Evolutionary conservation across 2,113 vertebrate species (phyloP).

Genomic region (Pomatostomus ruficeps): DNA sequence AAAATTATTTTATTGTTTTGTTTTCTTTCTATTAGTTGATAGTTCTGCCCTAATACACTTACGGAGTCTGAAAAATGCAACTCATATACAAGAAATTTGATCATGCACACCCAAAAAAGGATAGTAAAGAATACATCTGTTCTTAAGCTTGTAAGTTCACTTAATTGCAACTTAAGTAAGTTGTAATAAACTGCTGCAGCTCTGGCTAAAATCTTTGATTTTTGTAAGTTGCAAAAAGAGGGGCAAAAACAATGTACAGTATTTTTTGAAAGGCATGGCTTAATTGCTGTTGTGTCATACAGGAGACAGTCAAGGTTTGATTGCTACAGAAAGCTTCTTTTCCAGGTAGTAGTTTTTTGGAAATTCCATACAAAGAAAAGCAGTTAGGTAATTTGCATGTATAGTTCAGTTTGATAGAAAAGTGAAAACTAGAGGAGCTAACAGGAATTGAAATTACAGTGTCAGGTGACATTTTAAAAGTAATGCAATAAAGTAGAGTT

Average conservation of each 20-base stretch:
- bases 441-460: conserved; percentile 36
- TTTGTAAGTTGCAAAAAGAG: neutral
- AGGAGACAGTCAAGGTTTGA: neutral
- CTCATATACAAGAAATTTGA: neutral
- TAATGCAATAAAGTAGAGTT: conserved; percentile 23
- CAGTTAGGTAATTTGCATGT: conserved; percentile 43
- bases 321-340: conserved; percentile 15
- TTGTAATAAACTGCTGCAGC: neutral
- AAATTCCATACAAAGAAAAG: conserved; percentile 43
- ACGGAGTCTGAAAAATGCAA: neutral
- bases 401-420: conserved; percentile 37
- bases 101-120: neutral
- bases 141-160: neutral
- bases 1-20: neutral
- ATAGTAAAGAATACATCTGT: neutral
- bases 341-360: neutral
- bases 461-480: conserved; percentile 43
- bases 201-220: neutral
- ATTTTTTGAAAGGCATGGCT: neutral
- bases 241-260: neutral
- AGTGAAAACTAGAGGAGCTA: neutral
- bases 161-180: neutral
- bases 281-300: neutral
- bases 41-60: neutral
- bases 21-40: neutral